Percentiles rank a stretch among this genome's conserved stretches.
These are phyloP conservation scores for Aphelinus atriplicis DNA, from an alignment of 1,140 invertebrate genomes.

Conservation along the genomic window DNA sequence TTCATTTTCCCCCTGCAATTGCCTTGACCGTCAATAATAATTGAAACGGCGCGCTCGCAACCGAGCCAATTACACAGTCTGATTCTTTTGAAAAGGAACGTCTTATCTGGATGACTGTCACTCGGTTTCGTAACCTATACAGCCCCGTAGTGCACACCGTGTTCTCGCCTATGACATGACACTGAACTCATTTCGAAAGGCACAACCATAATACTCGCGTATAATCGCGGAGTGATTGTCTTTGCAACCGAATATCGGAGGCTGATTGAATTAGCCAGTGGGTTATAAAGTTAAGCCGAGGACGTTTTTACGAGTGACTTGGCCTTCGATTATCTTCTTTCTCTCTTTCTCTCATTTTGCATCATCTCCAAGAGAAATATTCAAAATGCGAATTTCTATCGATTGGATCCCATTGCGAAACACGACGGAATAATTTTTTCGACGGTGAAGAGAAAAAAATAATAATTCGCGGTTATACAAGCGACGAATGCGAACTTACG, in stretches of 20 bases:
- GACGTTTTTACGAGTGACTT: background rate
- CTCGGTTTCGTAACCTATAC: constrained; percentile 30
- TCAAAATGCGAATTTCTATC: too few species aligned
- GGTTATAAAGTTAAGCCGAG: too few species aligned
- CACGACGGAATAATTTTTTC: too few species aligned
- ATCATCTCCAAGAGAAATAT: too few species aligned
- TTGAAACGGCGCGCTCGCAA: constrained; percentile 20
- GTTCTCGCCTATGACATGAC: background rate
- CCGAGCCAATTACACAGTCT: constrained; percentile 59
- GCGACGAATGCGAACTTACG: too few species aligned
- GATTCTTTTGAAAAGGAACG: constrained; percentile 60
- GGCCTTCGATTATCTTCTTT: background rate
- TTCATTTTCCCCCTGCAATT: too few species aligned
- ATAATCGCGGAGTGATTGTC: background rate
- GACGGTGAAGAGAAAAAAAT: too few species aligned
- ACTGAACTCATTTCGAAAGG: constrained; percentile 14
- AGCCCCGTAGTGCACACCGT: too few species aligned
- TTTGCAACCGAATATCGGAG: background rate
- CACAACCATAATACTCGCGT: background rate
- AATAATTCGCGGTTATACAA: too few species aligned
- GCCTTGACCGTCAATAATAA: too few species aligned
- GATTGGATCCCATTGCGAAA: too few species aligned
- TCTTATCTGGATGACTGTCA: constrained; percentile 48
- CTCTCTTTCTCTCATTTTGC: too few species aligned
- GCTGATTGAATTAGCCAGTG: background rate